These are phyloP conservation scores for Meloe dianella DNA, from an alignment of 2,888 invertebrate species.

Conservation along the genomic window DNA sequence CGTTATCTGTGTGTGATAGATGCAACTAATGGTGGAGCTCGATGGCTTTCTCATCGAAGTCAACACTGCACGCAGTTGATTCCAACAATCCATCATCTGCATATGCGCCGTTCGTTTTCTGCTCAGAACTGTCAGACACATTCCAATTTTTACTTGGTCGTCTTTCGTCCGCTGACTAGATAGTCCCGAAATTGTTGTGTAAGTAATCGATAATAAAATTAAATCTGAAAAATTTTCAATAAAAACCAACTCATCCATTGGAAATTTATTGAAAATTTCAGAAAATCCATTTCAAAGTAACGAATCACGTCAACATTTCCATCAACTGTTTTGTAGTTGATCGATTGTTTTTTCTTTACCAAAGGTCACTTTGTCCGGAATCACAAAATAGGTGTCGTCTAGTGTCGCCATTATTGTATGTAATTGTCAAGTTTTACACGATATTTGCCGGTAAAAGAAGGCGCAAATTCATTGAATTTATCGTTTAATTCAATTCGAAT, in stretches of 20 bases:
- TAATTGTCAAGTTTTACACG: conserved; percentile 19
- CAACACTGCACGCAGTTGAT: background rate
- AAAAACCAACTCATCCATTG: conserved; percentile 11
- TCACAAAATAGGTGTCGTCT: conserved; percentile 14
- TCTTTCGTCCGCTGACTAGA: conserved; percentile 54
- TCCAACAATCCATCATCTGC: conserved; percentile 3
- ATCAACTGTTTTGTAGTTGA: conserved; percentile 29
- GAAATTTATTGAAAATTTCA: conserved; percentile 24
- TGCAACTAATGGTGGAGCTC: background rate
- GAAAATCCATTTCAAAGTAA: conserved; percentile 10
- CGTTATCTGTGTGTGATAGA: background rate
- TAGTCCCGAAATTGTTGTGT: conserved; percentile 66
- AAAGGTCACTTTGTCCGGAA: conserved; percentile 24
- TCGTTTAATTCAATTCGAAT: too few relatives aligned
- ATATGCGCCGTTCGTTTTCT: conserved; percentile 52
- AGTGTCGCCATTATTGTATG: conserved; percentile 28
- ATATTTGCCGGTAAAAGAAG: background rate
- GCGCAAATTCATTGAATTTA: background rate
- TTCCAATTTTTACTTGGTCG: conserved; percentile 62
- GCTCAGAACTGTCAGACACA: conserved; percentile 68
- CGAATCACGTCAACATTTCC: conserved; percentile 18
- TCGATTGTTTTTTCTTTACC: background rate
- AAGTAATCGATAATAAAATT: conserved; percentile 39
- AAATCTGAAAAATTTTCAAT: conserved; percentile 41
- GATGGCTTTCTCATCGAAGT: background rate